Evolutionary conservation across 2,797 vertebrate genomes (phyloP).

Genomic region (Acrossocheilus wenchowensis): DNA sequence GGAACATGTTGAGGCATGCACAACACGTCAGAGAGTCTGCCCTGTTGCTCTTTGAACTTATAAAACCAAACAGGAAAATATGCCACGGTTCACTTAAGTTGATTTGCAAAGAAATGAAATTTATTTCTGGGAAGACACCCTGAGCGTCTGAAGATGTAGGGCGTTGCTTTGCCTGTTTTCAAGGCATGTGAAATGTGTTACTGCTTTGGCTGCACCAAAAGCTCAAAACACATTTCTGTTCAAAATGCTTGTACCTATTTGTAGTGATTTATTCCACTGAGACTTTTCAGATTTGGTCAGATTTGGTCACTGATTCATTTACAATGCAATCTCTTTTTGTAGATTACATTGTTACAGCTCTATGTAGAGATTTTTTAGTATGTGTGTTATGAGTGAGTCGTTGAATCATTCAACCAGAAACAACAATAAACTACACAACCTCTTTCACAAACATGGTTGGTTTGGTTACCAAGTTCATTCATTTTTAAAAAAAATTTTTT

Average conservation of each 20-base stretch:
- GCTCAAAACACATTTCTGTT: background rate
- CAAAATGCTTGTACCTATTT: background rate
- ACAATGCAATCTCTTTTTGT: background rate
- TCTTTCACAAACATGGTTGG: background rate
- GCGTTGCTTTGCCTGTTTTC: constrained; percentile 25
- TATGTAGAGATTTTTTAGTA: background rate
- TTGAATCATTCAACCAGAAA: background rate
- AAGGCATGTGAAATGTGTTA: constrained; percentile 26
- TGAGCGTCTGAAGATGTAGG: constrained; percentile 5
- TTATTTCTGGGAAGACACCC: background rate
- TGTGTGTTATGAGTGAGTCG: background rate
- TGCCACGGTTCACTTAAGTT: constrained; percentile 22
- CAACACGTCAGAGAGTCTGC: background rate
- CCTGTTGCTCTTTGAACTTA: constrained; percentile 39
- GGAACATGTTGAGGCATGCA: constrained; percentile 47
- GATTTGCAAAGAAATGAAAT: constrained; percentile 13
- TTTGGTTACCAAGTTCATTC: background rate
- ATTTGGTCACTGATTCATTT: background rate
- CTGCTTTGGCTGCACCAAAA: background rate
- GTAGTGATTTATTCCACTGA: background rate
- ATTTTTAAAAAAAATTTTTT: too few species aligned
- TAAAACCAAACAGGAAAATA: constrained; percentile 16
- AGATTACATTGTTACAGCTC: background rate
- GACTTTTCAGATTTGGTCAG: background rate
- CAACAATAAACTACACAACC: background rate